Conservation (phyloP, 2,113 vertebrate species). For the Pseudorhombus dupliciocellatus region DNA sequence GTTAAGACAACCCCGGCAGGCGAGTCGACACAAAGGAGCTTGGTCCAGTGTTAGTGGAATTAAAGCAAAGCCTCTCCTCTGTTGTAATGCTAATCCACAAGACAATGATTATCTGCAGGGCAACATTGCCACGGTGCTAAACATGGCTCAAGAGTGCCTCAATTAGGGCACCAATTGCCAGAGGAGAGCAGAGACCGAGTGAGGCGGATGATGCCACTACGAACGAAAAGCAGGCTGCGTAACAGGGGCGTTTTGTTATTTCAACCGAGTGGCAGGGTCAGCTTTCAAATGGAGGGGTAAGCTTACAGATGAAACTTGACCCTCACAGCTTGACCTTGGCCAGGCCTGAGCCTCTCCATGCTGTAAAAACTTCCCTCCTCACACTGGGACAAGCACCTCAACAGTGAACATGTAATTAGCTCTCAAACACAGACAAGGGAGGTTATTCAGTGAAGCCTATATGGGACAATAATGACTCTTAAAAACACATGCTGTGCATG, state of each 20-base stretch:
- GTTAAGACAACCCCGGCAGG: conserved; percentile 70
- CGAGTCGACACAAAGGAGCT: conserved; percentile 64
- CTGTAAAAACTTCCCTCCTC: conserved; percentile 24
- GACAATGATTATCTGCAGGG: conserved; percentile 76
- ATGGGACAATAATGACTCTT: neutral
- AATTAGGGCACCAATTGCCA: conserved; percentile 65
- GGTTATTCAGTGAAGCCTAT: conserved; percentile 1
- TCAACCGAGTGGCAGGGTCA: conserved; percentile 22
- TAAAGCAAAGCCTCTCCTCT: conserved; percentile 75
- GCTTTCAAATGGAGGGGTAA: conserved; percentile 27
- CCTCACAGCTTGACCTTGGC: conserved; percentile 19
- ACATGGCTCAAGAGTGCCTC: conserved; percentile 70
- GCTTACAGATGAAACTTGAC: conserved; percentile 36
- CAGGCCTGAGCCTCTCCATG: conserved; percentile 9
- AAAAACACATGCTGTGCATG: conserved; percentile 1
- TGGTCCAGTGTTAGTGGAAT: conserved; percentile 74
- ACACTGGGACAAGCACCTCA: conserved; percentile 19
- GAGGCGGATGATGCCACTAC: conserved; percentile 21
- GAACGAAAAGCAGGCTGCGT: conserved; percentile 2
- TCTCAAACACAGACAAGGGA: conserved; percentile 16
- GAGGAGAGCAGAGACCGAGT: conserved; percentile 51
- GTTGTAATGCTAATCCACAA: conserved; percentile 79
- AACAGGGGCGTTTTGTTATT: conserved; percentile 40
- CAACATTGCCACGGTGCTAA: conserved; percentile 72
- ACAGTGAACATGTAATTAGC: conserved; percentile 38